Base-by-base conservation (phyloP, 2,888 invertebrate species). In the Luperina testacea region DNA sequence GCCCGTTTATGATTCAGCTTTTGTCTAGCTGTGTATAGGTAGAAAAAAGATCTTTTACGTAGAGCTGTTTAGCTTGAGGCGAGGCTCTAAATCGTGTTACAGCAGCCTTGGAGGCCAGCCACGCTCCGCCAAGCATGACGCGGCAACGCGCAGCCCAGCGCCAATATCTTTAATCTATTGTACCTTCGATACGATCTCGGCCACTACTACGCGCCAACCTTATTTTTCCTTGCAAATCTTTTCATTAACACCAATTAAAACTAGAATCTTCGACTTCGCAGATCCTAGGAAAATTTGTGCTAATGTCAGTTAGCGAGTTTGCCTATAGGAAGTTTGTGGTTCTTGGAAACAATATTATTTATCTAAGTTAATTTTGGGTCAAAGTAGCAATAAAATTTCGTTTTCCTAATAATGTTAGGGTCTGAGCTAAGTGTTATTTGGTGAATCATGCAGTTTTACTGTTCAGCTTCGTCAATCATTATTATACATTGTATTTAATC, bases 71-170 rank as follows among this genome's bases (percentile, higher is more conserved):
- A 91, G 91, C 90, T 92, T 89, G 92, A 91, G 90, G 91, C 91
- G 86, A 89, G 91, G 87, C 88, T 92, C 89, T 93, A 94, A 95
- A 95, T 93, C 92, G 95, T 92, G 93, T 93, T 94, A 92, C 92
- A 95, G 94, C 96, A 95, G 93, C 96, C 96, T 96, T 96, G 96
- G 94, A 94, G 93, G 94, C 92, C 92, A 91, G 93, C 89, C 92
- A 95, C 93, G 96, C 95, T 96, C 88, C 89, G 94, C 84, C 90
- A 93, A 95, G 95, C 96, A 90, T 95, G 95, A 95, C 96, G 93
- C 91, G 91, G 91, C 93, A 91, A 91, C 91, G 88, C 91, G 88
- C 89, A 89, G 90, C 91, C 92, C 92, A 91, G 82, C 92, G 92
- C 92, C 94, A 92, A 95, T 95, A 94, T 93, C 95, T 95, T 93